phyloP scores from a whole-genome alignment of 2,113 vertebrate species.

The Maylandia zebra region DNA sequence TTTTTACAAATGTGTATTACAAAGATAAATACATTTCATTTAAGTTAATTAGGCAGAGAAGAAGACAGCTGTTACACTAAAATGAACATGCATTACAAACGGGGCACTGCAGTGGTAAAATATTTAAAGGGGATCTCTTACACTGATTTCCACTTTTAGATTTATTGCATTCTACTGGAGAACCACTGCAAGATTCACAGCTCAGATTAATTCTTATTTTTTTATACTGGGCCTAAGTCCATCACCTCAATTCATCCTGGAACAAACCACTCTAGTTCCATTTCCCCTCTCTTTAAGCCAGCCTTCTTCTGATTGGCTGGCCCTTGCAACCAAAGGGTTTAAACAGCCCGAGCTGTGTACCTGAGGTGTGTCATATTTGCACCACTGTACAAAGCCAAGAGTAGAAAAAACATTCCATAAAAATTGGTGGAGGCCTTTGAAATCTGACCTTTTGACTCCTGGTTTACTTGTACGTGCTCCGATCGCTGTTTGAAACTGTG shows the following conservation, averaged over 20 bases:
- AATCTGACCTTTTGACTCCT: not conserved
- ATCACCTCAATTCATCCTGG: not conserved
- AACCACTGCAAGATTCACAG: not conserved
- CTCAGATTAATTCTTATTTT: not conserved
- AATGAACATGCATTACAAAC: not conserved
- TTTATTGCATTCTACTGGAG: not conserved
- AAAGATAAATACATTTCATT: constrained; percentile 13
- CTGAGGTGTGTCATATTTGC: not conserved
- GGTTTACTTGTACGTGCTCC: not conserved
- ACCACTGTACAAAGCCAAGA: not conserved
- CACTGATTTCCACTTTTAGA: not conserved
- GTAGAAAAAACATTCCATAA: not conserved
- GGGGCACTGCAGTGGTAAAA: not conserved
- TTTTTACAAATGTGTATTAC: not conserved
- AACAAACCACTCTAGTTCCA: not conserved
- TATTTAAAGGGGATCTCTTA: not conserved
- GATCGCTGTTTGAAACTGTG: not conserved
- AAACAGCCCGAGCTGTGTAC: not conserved
- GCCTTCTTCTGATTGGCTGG: not conserved
- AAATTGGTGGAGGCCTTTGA: not conserved
- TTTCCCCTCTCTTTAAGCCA: not conserved
- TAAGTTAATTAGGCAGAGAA: not conserved
- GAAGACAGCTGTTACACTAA: not conserved
- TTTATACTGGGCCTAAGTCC: not conserved
- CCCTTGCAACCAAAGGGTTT: not conserved